These are phyloP conservation scores for Suricata suricatta DNA, from an alignment of 2,113 vertebrate species.

Conservation along the genomic window DNA sequence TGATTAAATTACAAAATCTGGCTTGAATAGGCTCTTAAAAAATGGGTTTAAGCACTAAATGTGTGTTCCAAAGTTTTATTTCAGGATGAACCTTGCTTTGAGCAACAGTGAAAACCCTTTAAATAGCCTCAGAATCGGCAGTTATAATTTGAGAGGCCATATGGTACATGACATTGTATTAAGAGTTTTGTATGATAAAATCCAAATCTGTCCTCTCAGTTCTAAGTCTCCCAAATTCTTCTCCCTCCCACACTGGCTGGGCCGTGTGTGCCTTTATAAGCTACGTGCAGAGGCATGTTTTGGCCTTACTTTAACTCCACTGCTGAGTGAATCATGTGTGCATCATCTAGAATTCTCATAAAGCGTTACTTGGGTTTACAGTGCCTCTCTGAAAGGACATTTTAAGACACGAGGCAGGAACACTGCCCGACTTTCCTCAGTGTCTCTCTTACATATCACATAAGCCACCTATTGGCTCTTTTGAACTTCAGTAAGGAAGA, in stretches of 20 bases:
- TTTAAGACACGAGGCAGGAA: not conserved
- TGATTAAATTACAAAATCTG: slow-evolving; percentile 54
- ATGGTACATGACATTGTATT: slow-evolving; percentile 52
- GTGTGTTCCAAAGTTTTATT: slow-evolving; percentile 56
- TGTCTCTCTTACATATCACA: not conserved
- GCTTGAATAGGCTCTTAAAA: slow-evolving; percentile 27
- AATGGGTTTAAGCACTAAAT: slow-evolving; percentile 41
- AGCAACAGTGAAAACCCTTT: slow-evolving; percentile 46
- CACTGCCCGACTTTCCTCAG: not conserved
- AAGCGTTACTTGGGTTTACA: not conserved
- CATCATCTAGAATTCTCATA: not conserved
- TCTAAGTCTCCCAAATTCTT: slow-evolving; percentile 33
- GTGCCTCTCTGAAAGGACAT: not conserved
- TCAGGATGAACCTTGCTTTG: slow-evolving; percentile 51
- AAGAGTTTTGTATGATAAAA: slow-evolving; percentile 61
- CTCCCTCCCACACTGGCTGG: not conserved
- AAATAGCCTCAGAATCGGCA: slow-evolving; percentile 35
- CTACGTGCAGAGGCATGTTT: not conserved
- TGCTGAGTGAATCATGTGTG: not conserved
- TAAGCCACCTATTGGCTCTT: not conserved
- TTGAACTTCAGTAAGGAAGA: not conserved
- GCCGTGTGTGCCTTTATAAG: not conserved
- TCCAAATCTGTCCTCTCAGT: slow-evolving; percentile 39
- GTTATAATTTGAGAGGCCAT: slow-evolving; percentile 40
- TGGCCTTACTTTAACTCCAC: not conserved